Evolutionary conservation across 1,140 invertebrate genomes (phyloP).

Genomic region (Solenopsis fugax): DNA sequence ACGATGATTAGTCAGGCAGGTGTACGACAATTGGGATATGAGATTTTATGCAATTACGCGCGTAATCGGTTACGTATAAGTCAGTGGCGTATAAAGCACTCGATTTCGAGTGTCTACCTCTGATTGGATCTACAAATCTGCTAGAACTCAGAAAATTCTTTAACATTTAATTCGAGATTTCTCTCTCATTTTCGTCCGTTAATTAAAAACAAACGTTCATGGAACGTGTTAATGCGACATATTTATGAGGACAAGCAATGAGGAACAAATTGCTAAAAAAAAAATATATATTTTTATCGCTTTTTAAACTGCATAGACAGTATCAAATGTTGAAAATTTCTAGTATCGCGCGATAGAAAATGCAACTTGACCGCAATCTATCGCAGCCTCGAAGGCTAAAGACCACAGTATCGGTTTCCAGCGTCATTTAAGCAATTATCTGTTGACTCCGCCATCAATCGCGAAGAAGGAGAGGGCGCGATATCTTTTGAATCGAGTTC

Average conservation of each 20-base stretch:
- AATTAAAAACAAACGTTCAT: neutral
- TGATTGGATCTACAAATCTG: neutral
- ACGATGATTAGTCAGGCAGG: neutral
- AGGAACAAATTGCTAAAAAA: neutral
- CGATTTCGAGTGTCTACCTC: neutral
- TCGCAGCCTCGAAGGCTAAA: conserved; percentile 2
- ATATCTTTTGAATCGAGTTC: neutral
- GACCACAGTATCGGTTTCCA: neutral
- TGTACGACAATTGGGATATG: conserved; percentile 14
- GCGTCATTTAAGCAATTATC: neutral
- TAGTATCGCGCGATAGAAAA: neutral
- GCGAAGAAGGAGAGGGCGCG: conserved; percentile 10
- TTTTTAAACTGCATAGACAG: neutral
- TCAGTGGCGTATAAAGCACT: conserved; percentile 24
- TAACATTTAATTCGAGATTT: neutral
- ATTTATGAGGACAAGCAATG: conserved; percentile 10
- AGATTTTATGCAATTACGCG: conserved; percentile 38
- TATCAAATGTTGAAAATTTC: conserved; percentile 5
- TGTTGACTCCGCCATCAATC: neutral
- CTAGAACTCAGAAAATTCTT: neutral
- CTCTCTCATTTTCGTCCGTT: neutral
- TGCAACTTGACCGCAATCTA: neutral
- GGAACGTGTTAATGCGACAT: neutral
- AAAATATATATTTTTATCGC: neutral
- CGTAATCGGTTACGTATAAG: conserved; percentile 18